These are phyloP conservation scores for Tiphia femorata DNA, from an alignment of 2,888 invertebrate genomes.

Conservation along the genomic window DNA sequence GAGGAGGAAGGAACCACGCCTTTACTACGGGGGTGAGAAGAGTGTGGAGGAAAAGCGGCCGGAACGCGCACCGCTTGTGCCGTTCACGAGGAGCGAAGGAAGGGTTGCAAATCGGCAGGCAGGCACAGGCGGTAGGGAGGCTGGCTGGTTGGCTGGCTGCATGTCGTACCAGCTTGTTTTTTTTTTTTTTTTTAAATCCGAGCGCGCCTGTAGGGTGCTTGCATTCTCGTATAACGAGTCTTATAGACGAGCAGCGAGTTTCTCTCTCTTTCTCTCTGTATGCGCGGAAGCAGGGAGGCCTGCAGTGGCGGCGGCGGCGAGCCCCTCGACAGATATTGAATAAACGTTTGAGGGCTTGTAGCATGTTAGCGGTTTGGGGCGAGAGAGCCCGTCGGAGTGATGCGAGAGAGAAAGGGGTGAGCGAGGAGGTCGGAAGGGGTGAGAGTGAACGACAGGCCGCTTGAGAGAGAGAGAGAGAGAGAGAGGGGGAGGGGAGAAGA, in stretches of 20 bases:
- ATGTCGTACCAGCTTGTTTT: too few relatives aligned
- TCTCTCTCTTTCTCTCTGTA: too few relatives aligned
- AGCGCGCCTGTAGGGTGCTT: slow-evolving; percentile 34
- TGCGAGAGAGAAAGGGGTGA: background rate
- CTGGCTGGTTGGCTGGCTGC: too few relatives aligned
- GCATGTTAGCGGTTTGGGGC: slow-evolving; percentile 46
- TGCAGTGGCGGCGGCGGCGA: slow-evolving; percentile 19
- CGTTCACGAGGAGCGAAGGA: slow-evolving; percentile 31
- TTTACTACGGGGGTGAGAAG: too few relatives aligned
- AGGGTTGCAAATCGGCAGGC: slow-evolving; percentile 47
- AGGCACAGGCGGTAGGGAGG: too few relatives aligned
- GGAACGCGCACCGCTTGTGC: slow-evolving; percentile 13
- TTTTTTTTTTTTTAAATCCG: slow-evolving; percentile 42
- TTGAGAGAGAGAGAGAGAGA: slow-evolving; percentile 15
- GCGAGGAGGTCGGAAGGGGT: background rate
- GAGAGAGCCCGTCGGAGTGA: background rate
- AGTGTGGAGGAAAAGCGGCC: background rate
- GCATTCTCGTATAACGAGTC: slow-evolving; percentile 40
- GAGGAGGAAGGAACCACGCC: too few relatives aligned
- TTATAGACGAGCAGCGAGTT: slow-evolving; percentile 36
- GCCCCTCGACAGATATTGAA: slow-evolving; percentile 50
- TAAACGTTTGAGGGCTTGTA: slow-evolving; percentile 50
- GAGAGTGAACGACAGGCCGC: slow-evolving; percentile 9
- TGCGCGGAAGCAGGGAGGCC: too few relatives aligned
- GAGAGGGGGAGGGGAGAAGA: background rate